Conservation (phyloP, 2,888 invertebrate genomes). For the Euclidia mi region DNA sequence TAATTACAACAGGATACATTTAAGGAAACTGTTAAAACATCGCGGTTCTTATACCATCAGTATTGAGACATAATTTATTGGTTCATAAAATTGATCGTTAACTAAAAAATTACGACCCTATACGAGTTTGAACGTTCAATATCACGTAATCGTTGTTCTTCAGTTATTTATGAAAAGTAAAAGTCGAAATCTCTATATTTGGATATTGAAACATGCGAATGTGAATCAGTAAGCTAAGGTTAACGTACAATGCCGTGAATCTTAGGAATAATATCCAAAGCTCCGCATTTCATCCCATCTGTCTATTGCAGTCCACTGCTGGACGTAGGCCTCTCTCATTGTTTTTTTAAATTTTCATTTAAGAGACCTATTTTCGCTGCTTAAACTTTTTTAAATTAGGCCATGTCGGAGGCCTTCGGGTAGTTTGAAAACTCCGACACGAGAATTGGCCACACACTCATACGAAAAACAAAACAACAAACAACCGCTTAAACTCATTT, state of each 20-base stretch:
- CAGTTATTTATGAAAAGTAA: conserved; percentile 43
- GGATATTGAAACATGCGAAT: conserved; percentile 41
- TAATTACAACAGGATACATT: conserved; percentile 10
- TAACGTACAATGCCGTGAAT: not conserved
- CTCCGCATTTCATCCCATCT: no score
- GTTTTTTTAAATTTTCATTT: no score
- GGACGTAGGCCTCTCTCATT: no score
- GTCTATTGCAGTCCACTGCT: no score
- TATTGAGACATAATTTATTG: conserved; percentile 66
- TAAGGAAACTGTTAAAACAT: conserved; percentile 17
- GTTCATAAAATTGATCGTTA: conserved; percentile 65
- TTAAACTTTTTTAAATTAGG: no score
- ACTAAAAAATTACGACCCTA: conserved; percentile 61
- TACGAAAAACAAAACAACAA: no score
- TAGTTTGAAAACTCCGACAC: no score
- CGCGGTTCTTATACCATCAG: conserved; percentile 27
- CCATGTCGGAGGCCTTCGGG: no score
- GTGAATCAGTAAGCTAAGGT: conserved; percentile 53
- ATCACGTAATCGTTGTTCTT: conserved; percentile 49
- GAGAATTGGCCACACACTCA: no score
- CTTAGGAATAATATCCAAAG: conserved; percentile 20
- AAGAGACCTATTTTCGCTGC: no score
- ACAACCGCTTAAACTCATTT: no score
- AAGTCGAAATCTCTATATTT: conserved; percentile 42
- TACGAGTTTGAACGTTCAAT: conserved; percentile 55